Evolutionary conservation across 1,140 invertebrate genomes (phyloP).

Genomic region (Brachionus angularis): DNA sequence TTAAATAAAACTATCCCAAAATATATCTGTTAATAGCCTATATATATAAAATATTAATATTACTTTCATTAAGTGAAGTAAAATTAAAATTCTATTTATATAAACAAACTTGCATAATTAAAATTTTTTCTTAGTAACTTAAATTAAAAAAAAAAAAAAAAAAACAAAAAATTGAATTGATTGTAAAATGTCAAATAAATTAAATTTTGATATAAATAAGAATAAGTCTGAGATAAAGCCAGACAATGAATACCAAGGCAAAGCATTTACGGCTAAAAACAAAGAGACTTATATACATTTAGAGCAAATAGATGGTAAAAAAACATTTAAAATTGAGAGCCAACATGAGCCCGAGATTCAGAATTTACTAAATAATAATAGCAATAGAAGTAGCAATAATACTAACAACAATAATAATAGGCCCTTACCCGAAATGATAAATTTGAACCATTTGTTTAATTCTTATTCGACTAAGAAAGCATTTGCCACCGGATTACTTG

Average conservation of each 20-base stretch:
- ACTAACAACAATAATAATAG: no score
- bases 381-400: no score
- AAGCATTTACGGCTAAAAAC: not conserved
- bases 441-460: conserved; percentile 22
- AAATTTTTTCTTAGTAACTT: not conserved
- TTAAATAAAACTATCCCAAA: no score
- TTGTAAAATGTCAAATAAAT: conserved; percentile 6
- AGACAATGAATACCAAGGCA: not conserved
- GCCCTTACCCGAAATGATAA: conserved; percentile 8
- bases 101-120: not conserved
- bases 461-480: conserved; percentile 36
- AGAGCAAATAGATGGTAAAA: not conserved
- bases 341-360: not conserved
- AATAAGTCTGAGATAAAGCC: conserved; percentile 21
- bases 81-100: no score
- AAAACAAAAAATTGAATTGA: not conserved
- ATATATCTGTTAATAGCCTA: no score
- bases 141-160: not conserved
- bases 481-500: conserved; percentile 38
- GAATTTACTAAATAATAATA: conserved; percentile 3
- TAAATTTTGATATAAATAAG: not conserved
- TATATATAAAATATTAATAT: no score
- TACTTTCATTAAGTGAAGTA: no score
- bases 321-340: no score
- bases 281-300: conserved; percentile 29